Evolutionary conservation across 2,113 vertebrate genomes (phyloP), one percentile per base, ranked within the genome.

Genomic region (Lasiurus borealis): DNA sequence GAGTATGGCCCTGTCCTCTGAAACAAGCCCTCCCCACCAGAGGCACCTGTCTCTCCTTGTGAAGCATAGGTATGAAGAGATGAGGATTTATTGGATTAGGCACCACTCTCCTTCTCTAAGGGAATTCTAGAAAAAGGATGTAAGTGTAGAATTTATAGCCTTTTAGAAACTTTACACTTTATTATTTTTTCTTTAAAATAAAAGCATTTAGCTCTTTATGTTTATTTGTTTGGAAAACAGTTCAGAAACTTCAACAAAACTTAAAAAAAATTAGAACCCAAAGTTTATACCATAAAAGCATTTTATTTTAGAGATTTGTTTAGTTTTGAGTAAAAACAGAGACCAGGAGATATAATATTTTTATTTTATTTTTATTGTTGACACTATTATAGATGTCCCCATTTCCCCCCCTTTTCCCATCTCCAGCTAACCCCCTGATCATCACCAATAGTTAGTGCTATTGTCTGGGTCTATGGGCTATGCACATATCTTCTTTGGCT

Each of bases 211-310:
- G 5, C 34, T 82, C 2, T 72, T 57, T 84, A n/a, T n/a, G n/a
- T n/a, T n/a, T n/a, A 31, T 29, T 71, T 88, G 31, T 48, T 76
- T 80, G 44, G 36, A 84, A 97, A 86, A 87, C 54, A 73, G 19
- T 75, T 86, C 5, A 29, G 50, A 80, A 80, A 64, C 10, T 10
- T 80, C 76, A 91, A 77, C 16, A 82, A 72, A 69, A 25, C 4
- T 72, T 57, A 31, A 82, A 77, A 78, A 75, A 64, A 31, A 36
- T 5, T n/a, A 34, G 18, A 86, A 44, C 11, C 23, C 8, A 2
- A 3, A 59, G 5, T 34, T 92, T 82, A 36, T 25, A 27, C 50
- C 5, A 3, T 64, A 46, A 31, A 90, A 29, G 8, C 16, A 9
- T 13, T 57, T 64, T 48, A 31, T 54, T 46, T 80, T 25, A 46